Evolutionary conservation across 2,797 vertebrate species (phyloP).

Genomic region (Okamejei kenojei): DNA sequence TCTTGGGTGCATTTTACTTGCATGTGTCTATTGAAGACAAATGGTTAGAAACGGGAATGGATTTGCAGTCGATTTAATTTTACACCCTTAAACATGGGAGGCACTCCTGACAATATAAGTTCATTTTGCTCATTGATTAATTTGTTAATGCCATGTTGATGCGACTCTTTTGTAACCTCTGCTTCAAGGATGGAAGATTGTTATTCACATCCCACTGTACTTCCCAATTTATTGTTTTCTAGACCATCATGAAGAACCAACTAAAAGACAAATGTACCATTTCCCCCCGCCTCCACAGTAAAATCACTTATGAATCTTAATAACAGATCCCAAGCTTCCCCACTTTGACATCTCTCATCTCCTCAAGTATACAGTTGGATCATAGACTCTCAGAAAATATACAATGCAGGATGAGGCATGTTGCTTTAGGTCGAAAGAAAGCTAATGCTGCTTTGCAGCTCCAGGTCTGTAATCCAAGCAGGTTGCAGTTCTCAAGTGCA

Average conservation of each 20-base stretch:
- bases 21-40: constrained; percentile 11
- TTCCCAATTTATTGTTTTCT: constrained; percentile 30
- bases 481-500: too few species aligned
- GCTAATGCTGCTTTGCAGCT: too few species aligned
- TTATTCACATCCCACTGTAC: background rate
- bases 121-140: constrained; percentile 2
- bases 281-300: background rate
- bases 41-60: background rate
- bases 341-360: background rate
- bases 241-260: background rate
- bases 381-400: too few species aligned
- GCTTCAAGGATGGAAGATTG: background rate
- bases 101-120: background rate
- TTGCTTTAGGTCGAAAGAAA: too few species aligned
- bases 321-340: background rate
- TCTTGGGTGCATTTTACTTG: constrained; percentile 30
- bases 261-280: background rate
- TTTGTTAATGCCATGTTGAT: background rate
- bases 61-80: background rate
- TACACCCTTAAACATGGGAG: background rate
- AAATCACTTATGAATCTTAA: background rate
- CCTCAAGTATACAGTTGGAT: background rate
- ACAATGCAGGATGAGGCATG: too few species aligned
- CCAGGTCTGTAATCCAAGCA: too few species aligned
- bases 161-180: background rate